phyloP scores from a whole-genome alignment of 1,140 invertebrate genomes.

The Ctenoplectra terminalis region DNA sequence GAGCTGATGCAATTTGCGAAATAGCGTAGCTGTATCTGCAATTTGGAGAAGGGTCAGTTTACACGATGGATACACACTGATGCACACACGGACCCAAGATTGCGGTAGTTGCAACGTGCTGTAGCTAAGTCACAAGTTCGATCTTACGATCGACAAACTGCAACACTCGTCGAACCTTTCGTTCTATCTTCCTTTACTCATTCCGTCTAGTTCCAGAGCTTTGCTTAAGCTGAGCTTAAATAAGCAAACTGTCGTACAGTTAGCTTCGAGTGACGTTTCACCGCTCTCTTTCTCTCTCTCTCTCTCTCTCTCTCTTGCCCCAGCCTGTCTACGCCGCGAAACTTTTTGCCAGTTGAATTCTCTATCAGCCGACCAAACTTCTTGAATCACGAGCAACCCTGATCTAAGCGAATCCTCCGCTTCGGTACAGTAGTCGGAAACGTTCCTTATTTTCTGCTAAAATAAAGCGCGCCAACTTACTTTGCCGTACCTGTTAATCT shows the following conservation, averaged over 20 bases:
- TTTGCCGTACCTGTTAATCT: constrained; percentile 31
- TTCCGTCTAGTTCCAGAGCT: constrained; percentile 57
- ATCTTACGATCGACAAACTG: constrained; percentile 56
- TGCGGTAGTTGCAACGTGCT: not conserved
- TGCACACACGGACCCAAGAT: not conserved
- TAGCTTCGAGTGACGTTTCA: constrained; percentile 52
- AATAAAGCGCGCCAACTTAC: constrained; percentile 43
- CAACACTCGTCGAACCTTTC: constrained; percentile 6
- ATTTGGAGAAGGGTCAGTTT: constrained; percentile 6
- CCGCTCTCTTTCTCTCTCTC: constrained; percentile 35
- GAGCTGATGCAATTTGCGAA: not conserved
- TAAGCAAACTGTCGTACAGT: constrained; percentile 69
- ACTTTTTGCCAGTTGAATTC: constrained; percentile 59
- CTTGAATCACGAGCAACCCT: not conserved
- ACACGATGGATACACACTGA: constrained; percentile 1
- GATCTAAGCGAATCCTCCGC: not conserved
- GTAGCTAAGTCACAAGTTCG: constrained; percentile 43
- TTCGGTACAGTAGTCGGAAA: not conserved
- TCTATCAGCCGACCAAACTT: not conserved
- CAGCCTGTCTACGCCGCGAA: constrained; percentile 40
- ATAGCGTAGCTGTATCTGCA: no score
- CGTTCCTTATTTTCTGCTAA: constrained; percentile 21
- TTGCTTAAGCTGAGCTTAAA: constrained; percentile 72
- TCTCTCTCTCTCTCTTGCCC: no score
- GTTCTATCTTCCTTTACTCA: constrained; percentile 34